phyloP scores from a whole-genome alignment of 2,888 invertebrate species.

The Nymphalis urticae region DNA sequence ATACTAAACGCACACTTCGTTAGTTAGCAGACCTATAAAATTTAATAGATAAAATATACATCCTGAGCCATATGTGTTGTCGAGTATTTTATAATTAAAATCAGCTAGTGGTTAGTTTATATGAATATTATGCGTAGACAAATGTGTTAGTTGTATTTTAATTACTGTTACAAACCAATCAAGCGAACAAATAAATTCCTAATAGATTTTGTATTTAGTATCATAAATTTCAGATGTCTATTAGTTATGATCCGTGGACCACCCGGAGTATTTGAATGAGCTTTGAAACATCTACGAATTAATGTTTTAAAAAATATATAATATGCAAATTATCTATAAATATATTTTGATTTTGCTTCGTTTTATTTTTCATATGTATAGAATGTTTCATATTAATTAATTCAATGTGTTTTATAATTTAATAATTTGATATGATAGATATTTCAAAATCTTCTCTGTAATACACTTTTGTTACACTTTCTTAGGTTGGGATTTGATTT shows the following conservation, averaged over 20 bases:
- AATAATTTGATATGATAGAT: too few species aligned
- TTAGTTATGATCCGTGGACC: slow-evolving; percentile 34
- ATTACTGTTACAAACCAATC: slow-evolving; percentile 55
- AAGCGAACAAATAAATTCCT: slow-evolving; percentile 49
- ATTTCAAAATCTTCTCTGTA: too few species aligned
- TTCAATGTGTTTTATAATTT: too few species aligned
- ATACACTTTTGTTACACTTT: too few species aligned
- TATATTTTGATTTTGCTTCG: too few species aligned
- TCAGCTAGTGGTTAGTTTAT: slow-evolving; percentile 15
- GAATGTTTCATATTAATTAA: too few species aligned
- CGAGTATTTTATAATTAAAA: slow-evolving; percentile 13
- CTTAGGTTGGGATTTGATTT: too few species aligned
- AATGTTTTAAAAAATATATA: background rate
- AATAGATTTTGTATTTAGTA: slow-evolving; percentile 45
- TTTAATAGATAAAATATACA: too few species aligned
- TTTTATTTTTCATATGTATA: too few species aligned
- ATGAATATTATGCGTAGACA: slow-evolving; percentile 67
- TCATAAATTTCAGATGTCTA: slow-evolving; percentile 37
- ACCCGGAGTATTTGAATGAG: slow-evolving; percentile 27
- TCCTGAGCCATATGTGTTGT: background rate
- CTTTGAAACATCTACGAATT: slow-evolving; percentile 10
- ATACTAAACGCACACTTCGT: too few species aligned
- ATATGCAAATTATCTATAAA: background rate
- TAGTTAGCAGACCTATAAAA: too few species aligned
- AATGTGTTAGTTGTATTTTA: slow-evolving; percentile 63